A percentile compares a stretch with the other conserved stretches of the same genome.
phyloP scores from a whole-genome alignment of 2,113 vertebrate genomes.

The Pseudorhombus dupliciocellatus region DNA sequence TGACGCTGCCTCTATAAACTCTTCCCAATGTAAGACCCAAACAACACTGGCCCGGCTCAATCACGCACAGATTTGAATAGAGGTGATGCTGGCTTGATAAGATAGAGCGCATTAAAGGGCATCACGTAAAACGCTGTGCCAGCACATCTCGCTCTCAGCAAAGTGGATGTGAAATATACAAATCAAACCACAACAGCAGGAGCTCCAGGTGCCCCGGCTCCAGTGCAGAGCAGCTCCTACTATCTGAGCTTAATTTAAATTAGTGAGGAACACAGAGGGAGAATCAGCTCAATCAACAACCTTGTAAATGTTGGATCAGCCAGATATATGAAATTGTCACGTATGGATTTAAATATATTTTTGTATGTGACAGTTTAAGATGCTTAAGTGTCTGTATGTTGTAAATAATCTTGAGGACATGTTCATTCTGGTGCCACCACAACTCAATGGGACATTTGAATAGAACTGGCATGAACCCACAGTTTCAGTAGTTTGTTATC shows the following conservation, averaged over 20 bases:
- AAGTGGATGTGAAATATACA: slow-evolving; percentile 55
- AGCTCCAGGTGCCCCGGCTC: slow-evolving; percentile 43
- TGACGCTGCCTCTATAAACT: slow-evolving; percentile 61
- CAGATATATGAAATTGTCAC: background rate
- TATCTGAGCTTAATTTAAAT: slow-evolving; percentile 26
- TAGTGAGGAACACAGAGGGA: slow-evolving; percentile 4
- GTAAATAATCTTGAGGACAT: no score
- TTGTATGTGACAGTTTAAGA: background rate
- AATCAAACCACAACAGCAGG: slow-evolving; percentile 50
- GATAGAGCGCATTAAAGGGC: slow-evolving; percentile 72
- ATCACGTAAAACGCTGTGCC: slow-evolving; percentile 65
- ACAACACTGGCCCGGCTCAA: slow-evolving; percentile 56
- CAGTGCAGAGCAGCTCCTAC: slow-evolving; percentile 22
- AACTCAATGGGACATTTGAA: background rate
- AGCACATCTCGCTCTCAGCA: slow-evolving; percentile 57
- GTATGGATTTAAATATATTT: background rate
- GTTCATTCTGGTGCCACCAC: background rate
- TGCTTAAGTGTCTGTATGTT: no score
- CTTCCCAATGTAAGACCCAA: slow-evolving; percentile 63
- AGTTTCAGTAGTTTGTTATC: background rate
- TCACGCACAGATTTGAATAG: slow-evolving; percentile 61
- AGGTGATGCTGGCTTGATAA: slow-evolving; percentile 66
- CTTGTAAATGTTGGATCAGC: slow-evolving; percentile 1
- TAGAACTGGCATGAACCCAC: background rate
- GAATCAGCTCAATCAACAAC: slow-evolving; percentile 14